These are phyloP conservation scores for Pseudorhombus dupliciocellatus DNA, from an alignment of 2,113 vertebrate species.

Conservation along the genomic window DNA sequence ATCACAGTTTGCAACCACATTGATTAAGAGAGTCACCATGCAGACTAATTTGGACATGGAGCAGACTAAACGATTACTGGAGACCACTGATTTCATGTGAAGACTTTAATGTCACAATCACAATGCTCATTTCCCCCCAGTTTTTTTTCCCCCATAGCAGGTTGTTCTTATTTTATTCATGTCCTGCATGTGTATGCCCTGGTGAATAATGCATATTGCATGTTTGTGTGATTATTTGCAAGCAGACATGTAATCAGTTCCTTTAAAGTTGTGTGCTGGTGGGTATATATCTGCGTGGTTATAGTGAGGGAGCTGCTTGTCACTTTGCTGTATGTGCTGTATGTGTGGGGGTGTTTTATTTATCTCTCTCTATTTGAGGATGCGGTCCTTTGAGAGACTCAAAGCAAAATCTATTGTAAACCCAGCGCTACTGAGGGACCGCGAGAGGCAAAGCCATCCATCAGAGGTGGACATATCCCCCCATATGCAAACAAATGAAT, in stretches of 20 bases:
- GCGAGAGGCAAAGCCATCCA: slow-evolving; percentile 71
- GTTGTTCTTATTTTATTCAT: slow-evolving; percentile 6
- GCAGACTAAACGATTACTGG: slow-evolving; percentile 52
- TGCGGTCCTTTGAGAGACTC: slow-evolving; percentile 65
- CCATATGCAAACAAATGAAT: slow-evolving; percentile 78
- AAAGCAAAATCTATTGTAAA: slow-evolving; percentile 66
- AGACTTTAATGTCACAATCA: slow-evolving; percentile 21
- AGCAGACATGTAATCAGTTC: slow-evolving; percentile 8
- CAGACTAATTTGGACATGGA: slow-evolving; percentile 70
- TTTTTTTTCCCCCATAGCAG: background rate
- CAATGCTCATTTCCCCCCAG: background rate
- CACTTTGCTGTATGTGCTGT: slow-evolving; percentile 26
- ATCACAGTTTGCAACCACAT: slow-evolving; percentile 74
- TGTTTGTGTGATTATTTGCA: slow-evolving; percentile 23
- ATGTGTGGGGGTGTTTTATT: slow-evolving; percentile 60
- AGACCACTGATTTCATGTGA: slow-evolving; percentile 43
- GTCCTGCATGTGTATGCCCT: background rate
- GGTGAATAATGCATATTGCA: slow-evolving; percentile 12
- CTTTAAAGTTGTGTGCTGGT: slow-evolving; percentile 2
- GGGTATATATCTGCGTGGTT: slow-evolving; percentile 6
- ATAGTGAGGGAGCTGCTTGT: slow-evolving; percentile 27
- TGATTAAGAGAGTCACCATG: slow-evolving; percentile 73
- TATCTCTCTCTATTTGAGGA: slow-evolving; percentile 73
- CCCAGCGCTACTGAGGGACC: slow-evolving; percentile 51
- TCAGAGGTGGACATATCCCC: slow-evolving; percentile 71